Conservation (phyloP, 2,888 invertebrate genomes). For the Rhorus exstirpatorius region DNA sequence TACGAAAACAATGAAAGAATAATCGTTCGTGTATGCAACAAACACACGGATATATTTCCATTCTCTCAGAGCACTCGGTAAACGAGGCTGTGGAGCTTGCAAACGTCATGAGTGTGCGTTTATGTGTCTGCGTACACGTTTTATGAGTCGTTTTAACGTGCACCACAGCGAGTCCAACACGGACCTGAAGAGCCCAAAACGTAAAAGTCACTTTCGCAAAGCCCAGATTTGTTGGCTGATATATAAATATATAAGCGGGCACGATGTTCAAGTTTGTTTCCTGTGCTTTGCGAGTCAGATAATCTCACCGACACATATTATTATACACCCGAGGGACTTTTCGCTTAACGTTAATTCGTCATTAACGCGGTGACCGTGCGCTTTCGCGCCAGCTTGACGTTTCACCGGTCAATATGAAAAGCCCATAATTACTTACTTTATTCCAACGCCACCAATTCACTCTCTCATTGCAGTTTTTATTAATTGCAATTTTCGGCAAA, state of each 20-base stretch:
- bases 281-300: neutral
- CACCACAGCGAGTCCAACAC: neutral
- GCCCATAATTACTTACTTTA: no score
- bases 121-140: neutral
- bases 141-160: conserved; percentile 15
- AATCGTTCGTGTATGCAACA: no score
- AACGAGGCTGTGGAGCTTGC: neutral
- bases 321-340: neutral
- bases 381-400: no score
- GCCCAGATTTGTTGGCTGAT: neutral
- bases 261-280: conserved; percentile 3
- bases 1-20: no score
- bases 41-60: no score
- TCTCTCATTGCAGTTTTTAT: no score
- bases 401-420: no score
- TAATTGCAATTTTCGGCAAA: no score
- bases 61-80: neutral
- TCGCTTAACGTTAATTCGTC: neutral
- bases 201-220: conserved; percentile 24
- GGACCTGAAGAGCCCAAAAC: neutral
- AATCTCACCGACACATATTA: neutral
- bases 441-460: no score
- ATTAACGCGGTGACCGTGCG: no score
- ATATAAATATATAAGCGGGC: neutral
- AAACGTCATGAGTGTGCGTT: neutral